Conservation (phyloP, 1,140 invertebrate genomes). For the Drosophila tristis region DNA sequence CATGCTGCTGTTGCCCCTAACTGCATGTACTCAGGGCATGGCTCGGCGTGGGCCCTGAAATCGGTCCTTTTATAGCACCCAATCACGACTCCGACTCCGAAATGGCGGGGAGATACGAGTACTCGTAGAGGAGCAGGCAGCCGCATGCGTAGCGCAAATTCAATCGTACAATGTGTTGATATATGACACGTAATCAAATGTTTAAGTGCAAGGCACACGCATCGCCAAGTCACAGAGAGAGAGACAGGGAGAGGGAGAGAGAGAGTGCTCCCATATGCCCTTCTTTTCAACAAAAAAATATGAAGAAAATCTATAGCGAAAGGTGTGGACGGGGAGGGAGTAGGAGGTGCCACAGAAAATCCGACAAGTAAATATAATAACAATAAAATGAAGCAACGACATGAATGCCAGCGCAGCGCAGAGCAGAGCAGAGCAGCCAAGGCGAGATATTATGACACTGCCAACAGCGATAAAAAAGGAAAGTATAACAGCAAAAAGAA, state of each 20-base stretch:
- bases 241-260: background rate
- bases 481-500: conserved; percentile 46
- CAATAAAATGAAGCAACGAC: conserved; percentile 77
- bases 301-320: conserved; percentile 26
- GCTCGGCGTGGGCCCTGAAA: background rate
- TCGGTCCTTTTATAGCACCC: conserved; percentile 47
- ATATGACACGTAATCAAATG: conserved; percentile 81
- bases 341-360: conserved; percentile 49
- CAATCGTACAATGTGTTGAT: conserved; percentile 78
- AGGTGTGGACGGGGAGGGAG: background rate
- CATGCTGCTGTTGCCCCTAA: conserved; percentile 17
- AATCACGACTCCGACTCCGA: conserved; percentile 45
- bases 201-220: conserved; percentile 76
- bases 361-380: conserved; percentile 83
- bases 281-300: conserved; percentile 18
- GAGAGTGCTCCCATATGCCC: background rate
- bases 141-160: conserved; percentile 59
- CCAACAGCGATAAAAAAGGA: conserved; percentile 66
- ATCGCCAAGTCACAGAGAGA: conserved; percentile 33
- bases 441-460: conserved; percentile 78
- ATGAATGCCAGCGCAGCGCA: conserved; percentile 57
- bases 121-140: background rate
- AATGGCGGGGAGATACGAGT: too few relatives aligned
- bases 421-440: conserved; percentile 20
- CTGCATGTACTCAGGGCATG: conserved; percentile 44